A percentile compares a stretch with the other conserved stretches of the same genome.
These are phyloP conservation scores for Rhimphoctona megacephalus DNA, from an alignment of 2,888 invertebrate genomes.

Conservation along the genomic window DNA sequence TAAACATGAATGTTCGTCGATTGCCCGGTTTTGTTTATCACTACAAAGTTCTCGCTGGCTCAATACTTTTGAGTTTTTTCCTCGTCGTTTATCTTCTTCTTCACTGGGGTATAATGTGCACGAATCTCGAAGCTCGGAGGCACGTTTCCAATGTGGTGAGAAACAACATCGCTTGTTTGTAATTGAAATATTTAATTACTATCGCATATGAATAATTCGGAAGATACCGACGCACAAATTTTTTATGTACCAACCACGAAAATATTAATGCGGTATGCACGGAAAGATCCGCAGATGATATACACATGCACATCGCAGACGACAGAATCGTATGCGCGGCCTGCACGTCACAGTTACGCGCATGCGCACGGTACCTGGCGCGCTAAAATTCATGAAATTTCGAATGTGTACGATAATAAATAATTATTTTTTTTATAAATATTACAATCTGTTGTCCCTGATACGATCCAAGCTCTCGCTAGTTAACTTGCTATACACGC, in stretches of 20 bases:
- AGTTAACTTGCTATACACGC: background rate
- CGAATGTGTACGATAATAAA: background rate
- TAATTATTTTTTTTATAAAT: background rate
- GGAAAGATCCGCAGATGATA: background rate
- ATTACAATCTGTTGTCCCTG: background rate
- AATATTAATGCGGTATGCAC: slow-evolving; percentile 7
- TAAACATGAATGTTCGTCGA: slow-evolving; percentile 80
- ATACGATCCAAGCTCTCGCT: background rate
- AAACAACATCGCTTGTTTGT: slow-evolving; percentile 52
- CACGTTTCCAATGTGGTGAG: slow-evolving; percentile 87
- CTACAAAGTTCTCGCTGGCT: slow-evolving; percentile 77
- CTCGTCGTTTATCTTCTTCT: slow-evolving; percentile 85
- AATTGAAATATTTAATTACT: background rate
- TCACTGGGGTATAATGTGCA: slow-evolving; percentile 87
- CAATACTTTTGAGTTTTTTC: slow-evolving; percentile 79
- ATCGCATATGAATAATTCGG: background rate
- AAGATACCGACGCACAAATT: background rate
- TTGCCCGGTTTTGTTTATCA: slow-evolving; percentile 81
- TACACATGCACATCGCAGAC: background rate
- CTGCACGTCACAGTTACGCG: background rate
- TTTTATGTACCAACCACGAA: slow-evolving; percentile 3
- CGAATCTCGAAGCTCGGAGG: slow-evolving; percentile 87
- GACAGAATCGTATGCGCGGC: slow-evolving; percentile 34
- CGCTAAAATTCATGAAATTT: background rate
- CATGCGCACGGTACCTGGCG: slow-evolving; percentile 24